Evolutionary conservation across 1,140 invertebrate genomes (phyloP).

Genomic region (Notospermus geniculatus): DNA sequence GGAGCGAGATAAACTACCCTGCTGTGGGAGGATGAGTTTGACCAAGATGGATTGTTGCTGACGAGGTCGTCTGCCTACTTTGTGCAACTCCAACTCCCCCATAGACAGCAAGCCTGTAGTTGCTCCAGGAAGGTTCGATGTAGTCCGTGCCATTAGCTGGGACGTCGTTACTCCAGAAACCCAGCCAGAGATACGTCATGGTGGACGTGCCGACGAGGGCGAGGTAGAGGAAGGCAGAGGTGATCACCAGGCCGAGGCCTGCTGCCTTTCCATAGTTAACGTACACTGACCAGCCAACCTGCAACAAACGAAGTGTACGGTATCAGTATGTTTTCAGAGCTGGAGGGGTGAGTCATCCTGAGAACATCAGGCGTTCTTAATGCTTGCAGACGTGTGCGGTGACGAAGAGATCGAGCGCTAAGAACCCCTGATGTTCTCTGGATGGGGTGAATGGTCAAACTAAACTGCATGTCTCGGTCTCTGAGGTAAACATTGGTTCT

Average conservation of each 20-base stretch:
- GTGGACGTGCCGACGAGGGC: not conserved
- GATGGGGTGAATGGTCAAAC: too few relatives aligned
- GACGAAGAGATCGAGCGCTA: too few relatives aligned
- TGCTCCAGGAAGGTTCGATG: not conserved
- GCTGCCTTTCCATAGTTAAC: not conserved
- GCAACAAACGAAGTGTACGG: not conserved
- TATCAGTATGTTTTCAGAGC: not conserved
- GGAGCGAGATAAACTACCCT: too few relatives aligned
- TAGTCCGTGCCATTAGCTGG: not conserved
- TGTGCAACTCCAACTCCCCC: not conserved
- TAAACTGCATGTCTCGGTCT: too few relatives aligned
- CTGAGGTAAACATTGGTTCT: too few relatives aligned
- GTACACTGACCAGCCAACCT: not conserved
- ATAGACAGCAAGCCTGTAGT: constrained; percentile 1
- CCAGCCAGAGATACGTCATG: not conserved
- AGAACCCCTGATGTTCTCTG: too few relatives aligned
- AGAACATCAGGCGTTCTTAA: too few relatives aligned
- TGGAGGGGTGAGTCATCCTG: not conserved
- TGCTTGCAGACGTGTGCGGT: too few relatives aligned
- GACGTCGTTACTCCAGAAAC: not conserved
- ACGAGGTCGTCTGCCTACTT: not conserved
- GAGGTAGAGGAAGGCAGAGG: not conserved
- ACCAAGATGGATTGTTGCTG: too few relatives aligned
- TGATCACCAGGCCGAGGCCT: not conserved
- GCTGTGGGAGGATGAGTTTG: too few relatives aligned